Evolutionary conservation across 2,797 vertebrate species (phyloP).

Genomic region (Onychomys arenicola): DNA sequence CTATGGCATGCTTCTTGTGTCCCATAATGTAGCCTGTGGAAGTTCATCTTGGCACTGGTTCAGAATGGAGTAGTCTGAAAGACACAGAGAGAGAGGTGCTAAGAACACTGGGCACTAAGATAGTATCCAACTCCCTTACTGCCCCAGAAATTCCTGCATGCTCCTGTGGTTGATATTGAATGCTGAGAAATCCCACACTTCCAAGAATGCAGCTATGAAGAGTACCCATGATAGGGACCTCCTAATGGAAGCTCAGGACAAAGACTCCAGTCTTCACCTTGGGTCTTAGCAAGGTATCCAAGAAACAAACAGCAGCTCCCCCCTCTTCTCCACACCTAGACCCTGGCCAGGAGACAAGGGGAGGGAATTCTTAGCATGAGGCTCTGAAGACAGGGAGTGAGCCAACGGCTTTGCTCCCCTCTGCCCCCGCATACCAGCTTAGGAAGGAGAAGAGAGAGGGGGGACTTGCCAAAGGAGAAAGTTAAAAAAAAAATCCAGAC

Average conservation of each 20-base stretch:
- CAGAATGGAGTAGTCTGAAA: background rate
- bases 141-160: background rate
- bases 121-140: background rate
- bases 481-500: background rate
- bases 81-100: too few relatives aligned
- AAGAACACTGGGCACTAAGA: background rate
- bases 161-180: too few relatives aligned
- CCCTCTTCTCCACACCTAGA: fast-evolving
- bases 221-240: background rate
- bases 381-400: background rate
- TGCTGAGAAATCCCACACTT: background rate
- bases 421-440: background rate
- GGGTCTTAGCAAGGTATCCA: background rate
- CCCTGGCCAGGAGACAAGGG: background rate
- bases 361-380: background rate
- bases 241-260: background rate
- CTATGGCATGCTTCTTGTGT: background rate
- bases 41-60: background rate
- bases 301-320: background rate
- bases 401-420: background rate
- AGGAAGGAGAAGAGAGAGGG: background rate
- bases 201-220: background rate
- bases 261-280: background rate
- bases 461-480: background rate
- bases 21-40: background rate